A percentile compares a stretch with the other conserved stretches of the same genome.
These are phyloP conservation scores for Caenorhabditis becei DNA, from an alignment of 2,888 invertebrate species.

Conservation along the genomic window DNA sequence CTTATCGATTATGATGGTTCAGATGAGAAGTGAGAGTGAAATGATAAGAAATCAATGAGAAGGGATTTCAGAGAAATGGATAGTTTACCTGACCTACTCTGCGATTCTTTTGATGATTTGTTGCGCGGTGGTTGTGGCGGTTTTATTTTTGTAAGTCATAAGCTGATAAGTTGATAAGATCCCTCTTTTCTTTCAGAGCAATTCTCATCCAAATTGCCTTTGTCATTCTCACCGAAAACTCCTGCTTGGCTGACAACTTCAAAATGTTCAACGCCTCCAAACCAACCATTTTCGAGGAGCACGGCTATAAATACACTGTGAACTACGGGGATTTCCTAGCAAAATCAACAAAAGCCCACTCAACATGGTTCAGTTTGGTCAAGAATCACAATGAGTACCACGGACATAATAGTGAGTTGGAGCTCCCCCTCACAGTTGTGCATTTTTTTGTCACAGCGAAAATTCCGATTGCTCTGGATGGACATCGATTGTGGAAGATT, in stretches of 20 bases:
- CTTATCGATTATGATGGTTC: conserved; percentile 3
- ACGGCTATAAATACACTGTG: not conserved
- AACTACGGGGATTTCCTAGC: conserved; percentile 17
- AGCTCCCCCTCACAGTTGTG: not conserved
- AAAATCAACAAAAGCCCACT: not conserved
- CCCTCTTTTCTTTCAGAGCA: conserved; percentile 7
- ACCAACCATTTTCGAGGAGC: not conserved
- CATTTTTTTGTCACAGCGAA: not conserved
- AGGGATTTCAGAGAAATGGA: conserved; percentile 13
- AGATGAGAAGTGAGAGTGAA: conserved; percentile 16
- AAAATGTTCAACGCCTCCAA: not conserved
- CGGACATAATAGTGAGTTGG: not conserved
- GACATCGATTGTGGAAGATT: not conserved
- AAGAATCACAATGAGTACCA: not conserved
- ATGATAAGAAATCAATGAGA: not conserved
- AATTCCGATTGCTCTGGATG: conserved; percentile 1
- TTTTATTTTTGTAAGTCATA: not conserved
- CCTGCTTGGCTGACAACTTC: not conserved
- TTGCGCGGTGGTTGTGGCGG: not conserved
- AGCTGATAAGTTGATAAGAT: not conserved
- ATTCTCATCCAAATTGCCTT: conserved; percentile 17
- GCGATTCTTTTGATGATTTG: not conserved
- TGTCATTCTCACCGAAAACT: conserved; percentile 4
- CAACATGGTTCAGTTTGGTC: not conserved
- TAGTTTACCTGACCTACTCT: not conserved